Evolutionary conservation across 2,888 invertebrate species (phyloP), one percentile per base, ranked within the genome.

Genomic region (Ellobium chinense): DNA sequence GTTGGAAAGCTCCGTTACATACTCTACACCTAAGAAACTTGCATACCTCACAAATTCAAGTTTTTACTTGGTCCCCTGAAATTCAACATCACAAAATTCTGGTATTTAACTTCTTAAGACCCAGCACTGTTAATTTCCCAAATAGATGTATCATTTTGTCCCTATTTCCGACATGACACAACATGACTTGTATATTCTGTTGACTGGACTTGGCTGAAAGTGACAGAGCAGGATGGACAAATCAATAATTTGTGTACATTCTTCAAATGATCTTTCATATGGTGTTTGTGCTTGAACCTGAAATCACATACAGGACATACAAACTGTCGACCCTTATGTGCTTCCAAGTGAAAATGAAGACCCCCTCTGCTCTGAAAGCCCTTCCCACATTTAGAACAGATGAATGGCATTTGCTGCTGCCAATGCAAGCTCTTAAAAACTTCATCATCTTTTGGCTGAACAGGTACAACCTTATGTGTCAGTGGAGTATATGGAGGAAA

Each of bases 271-370:
- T 74, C 66, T 68, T 74, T 80, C 68, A 80, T 37, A 36, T 80
- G 80, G 39, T 80, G 80, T 39, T 80, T 80, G 68, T 80, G 80
- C 34, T 74, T 58, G 74, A 80, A 80, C 34, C 39, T 68, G 24
- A 63, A 68, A 34, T 58, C 73, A 74, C 80, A 80, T 12, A 74
- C 58, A 74, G 66, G 39, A 60, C 80, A 80, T 39, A 60, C 54
- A 65, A 80, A 80, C 39, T 72, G 62, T 12, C 63, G 36, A 3
- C 68, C 68, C 56, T 54, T 63, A 46, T 80, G 80, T 24, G 63
- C 66, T 46, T 72, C 63, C 74, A 68, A 66, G 60, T 80, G 80
- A 58, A 72, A 72, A 27, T 56, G 63, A 29, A 80, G 65, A 36
- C 80, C 80, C 14, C 58, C 46, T n/a, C 60, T 29, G 34, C 80